phyloP scores from a whole-genome alignment of 2,113 vertebrate genomes.

The Charina bottae region DNA sequence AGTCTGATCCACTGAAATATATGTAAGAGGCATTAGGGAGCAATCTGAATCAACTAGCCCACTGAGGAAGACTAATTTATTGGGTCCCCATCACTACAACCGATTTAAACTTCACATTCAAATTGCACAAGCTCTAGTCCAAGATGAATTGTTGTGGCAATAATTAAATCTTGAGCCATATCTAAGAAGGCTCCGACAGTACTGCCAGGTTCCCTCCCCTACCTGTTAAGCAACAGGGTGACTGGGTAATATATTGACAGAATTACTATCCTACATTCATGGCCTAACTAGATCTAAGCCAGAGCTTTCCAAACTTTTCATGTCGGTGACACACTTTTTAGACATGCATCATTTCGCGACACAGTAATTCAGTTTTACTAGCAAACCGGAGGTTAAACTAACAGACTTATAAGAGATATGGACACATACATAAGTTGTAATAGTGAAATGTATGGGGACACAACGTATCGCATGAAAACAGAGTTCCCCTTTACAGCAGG shows the following conservation, averaged over 20 bases:
- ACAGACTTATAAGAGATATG: no score
- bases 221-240: not conserved
- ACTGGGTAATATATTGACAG: not conserved
- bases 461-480: no score
- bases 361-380: no score
- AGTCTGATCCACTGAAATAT: not conserved
- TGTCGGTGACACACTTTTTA: no score
- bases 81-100: not conserved
- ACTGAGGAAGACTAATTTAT: not conserved
- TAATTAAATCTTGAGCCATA: not conserved
- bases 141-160: not conserved
- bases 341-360: no score
- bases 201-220: not conserved
- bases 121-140: not conserved
- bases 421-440: no score
- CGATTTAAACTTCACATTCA: not conserved
- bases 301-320: no score
- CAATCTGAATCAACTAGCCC: not conserved
- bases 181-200: no score
- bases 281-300: not conserved
- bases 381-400: no score
- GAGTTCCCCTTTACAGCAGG: no score
- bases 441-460: no score
- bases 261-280: not conserved
- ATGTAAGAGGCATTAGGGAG: not conserved